Percentiles rank a stretch among this genome's conserved stretches.
These are phyloP conservation scores for Brenthis daphne DNA, from an alignment of 2,888 invertebrate genomes.

Conservation along the genomic window DNA sequence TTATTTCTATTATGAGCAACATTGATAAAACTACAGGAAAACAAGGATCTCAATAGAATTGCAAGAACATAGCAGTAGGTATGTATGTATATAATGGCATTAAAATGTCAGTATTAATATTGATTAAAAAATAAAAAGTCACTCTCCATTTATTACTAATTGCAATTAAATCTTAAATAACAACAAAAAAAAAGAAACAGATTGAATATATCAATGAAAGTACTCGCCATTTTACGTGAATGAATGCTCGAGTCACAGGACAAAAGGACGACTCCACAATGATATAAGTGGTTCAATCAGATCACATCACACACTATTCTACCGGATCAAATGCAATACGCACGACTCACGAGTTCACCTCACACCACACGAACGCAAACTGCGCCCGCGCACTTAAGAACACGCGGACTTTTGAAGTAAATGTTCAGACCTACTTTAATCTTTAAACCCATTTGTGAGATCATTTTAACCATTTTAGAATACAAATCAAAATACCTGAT, in stretches of 20 bases:
- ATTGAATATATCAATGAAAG: slow-evolving; percentile 21
- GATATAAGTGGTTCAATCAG: slow-evolving; percentile 70
- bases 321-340: slow-evolving; percentile 46
- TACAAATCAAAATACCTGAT: not conserved
- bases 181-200: not conserved
- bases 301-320: slow-evolving; percentile 53
- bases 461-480: slow-evolving; percentile 5
- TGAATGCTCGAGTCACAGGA: slow-evolving; percentile 51
- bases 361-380: slow-evolving; percentile 59
- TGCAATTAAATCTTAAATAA: too few relatives aligned
- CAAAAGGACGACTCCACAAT: slow-evolving; percentile 52
- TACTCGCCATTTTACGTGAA: slow-evolving; percentile 61
- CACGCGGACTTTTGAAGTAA: slow-evolving; percentile 23
- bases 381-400: slow-evolving; percentile 45
- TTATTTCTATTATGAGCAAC: too few relatives aligned
- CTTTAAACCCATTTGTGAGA: not conserved
- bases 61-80: too few relatives aligned
- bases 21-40: too few relatives aligned
- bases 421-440: slow-evolving; percentile 22
- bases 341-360: slow-evolving; percentile 61
- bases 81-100: too few relatives aligned
- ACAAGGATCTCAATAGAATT: too few relatives aligned
- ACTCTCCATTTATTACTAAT: too few relatives aligned
- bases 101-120: too few relatives aligned
- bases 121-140: too few relatives aligned